A percentile compares a stretch with the other conserved stretches of the same genome.
Conservation (phyloP, 1,140 invertebrate species). For the Aphaenogaster ashmeadi region DNA sequence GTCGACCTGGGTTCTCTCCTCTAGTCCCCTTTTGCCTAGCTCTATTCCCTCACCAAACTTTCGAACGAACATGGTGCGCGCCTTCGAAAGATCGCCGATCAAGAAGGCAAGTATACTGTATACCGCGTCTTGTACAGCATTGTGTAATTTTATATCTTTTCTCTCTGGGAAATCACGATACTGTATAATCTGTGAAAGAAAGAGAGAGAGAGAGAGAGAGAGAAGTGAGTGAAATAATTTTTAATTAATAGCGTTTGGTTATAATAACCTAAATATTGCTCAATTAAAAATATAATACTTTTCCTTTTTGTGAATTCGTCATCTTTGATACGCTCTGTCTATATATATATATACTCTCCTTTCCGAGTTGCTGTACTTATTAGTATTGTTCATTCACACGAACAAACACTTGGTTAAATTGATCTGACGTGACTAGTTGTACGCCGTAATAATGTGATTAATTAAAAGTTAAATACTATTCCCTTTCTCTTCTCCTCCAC, state of each 20-base stretch:
- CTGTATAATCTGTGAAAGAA: neutral
- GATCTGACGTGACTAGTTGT: neutral
- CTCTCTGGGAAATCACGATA: neutral
- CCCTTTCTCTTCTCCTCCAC: neutral
- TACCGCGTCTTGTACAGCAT: neutral
- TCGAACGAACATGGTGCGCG: constrained; percentile 60
- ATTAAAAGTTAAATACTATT: neutral
- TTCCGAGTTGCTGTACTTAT: neutral
- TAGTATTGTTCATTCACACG: neutral
- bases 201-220: neutral
- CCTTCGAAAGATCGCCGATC: constrained; percentile 40
- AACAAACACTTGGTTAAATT: neutral
- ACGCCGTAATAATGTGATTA: neutral
- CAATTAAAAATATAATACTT: neutral
- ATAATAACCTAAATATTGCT: neutral
- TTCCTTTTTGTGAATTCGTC: neutral
- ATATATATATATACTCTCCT: too few species aligned
- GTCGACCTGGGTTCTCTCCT: constrained; percentile 77
- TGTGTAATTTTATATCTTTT: constrained; percentile 29
- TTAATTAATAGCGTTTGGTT: neutral
- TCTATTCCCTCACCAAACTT: constrained; percentile 59
- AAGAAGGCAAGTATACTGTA: constrained; percentile 30
- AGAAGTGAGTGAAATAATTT: neutral
- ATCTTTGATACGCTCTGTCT: neutral
- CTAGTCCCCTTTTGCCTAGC: constrained; percentile 76